Conservation (phyloP, 2,888 invertebrate species). For the Diaprepes abbreviatus region DNA sequence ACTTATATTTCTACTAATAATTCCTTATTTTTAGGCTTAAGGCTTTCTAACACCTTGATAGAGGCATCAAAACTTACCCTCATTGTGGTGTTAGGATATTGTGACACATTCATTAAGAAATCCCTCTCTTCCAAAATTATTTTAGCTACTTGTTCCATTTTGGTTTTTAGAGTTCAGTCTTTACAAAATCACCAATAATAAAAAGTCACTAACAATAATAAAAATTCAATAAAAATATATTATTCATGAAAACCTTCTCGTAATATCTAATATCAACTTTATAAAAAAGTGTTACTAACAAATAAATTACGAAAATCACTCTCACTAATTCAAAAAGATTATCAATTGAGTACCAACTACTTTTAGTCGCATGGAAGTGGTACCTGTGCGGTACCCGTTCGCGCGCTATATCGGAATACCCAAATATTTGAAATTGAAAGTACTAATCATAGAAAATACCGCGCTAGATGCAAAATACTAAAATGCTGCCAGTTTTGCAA, state of each 20-base stretch:
- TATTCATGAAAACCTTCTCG: background rate
- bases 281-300: background rate
- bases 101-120: slow-evolving; percentile 52
- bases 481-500: slow-evolving; percentile 15
- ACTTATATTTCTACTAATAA: no score
- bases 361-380: slow-evolving; percentile 17
- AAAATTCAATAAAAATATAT: background rate
- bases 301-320: slow-evolving; percentile 14
- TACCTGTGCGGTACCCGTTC: slow-evolving; percentile 23
- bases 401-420: slow-evolving; percentile 27
- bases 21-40: no score
- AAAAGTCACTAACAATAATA: background rate
- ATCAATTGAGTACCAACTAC: background rate
- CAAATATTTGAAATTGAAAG: slow-evolving; percentile 37
- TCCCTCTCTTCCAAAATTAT: slow-evolving; percentile 55
- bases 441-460: slow-evolving; percentile 9
- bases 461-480: slow-evolving; percentile 12
- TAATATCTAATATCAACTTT: background rate
- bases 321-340: slow-evolving; percentile 23
- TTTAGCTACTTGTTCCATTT: slow-evolving; percentile 44
- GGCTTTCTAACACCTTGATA: no score
- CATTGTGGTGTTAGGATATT: slow-evolving; percentile 45
- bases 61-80: slow-evolving; percentile 42
- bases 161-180: background rate
- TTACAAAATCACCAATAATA: slow-evolving; percentile 8